A percentile compares a stretch with the other conserved stretches of the same genome.
Evolutionary conservation across 2,797 vertebrate species (phyloP).

Genomic region (Platalea minor): DNA sequence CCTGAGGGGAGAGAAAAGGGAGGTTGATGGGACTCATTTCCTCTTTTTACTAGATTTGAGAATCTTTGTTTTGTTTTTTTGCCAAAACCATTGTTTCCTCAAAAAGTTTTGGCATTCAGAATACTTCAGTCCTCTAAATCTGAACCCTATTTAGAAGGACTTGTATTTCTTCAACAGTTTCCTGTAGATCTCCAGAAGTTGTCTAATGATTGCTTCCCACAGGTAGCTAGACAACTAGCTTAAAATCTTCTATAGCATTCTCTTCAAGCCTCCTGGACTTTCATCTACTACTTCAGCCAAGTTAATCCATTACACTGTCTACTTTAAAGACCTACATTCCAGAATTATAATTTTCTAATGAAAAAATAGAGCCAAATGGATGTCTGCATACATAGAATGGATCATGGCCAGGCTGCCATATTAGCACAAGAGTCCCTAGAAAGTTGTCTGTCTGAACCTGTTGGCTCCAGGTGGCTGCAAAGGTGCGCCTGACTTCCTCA

Average conservation of each 20-base stretch:
- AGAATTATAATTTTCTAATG: neutral
- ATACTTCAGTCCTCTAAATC: neutral
- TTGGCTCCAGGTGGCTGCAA: neutral
- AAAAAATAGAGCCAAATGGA: neutral
- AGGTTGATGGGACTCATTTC: neutral
- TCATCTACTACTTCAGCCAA: neutral
- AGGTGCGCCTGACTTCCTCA: neutral
- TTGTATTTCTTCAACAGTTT: neutral
- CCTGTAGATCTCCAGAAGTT: neutral
- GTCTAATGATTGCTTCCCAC: neutral
- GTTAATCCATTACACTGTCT: neutral
- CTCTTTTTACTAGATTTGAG: neutral
- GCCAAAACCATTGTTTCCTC: neutral
- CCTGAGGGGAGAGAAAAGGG: neutral
- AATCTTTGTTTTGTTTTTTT: neutral
- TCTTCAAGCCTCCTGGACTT: neutral
- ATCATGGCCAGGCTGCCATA: neutral
- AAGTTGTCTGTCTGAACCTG: neutral
- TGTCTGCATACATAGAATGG: neutral
- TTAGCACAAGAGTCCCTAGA: neutral
- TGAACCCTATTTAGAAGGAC: neutral
- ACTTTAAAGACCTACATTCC: neutral
- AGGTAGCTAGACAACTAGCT: neutral
- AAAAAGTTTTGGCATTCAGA: neutral
- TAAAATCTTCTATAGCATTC: neutral